Conservation (phyloP, 2,888 invertebrate genomes). For the Isotomurus palustris region DNA sequence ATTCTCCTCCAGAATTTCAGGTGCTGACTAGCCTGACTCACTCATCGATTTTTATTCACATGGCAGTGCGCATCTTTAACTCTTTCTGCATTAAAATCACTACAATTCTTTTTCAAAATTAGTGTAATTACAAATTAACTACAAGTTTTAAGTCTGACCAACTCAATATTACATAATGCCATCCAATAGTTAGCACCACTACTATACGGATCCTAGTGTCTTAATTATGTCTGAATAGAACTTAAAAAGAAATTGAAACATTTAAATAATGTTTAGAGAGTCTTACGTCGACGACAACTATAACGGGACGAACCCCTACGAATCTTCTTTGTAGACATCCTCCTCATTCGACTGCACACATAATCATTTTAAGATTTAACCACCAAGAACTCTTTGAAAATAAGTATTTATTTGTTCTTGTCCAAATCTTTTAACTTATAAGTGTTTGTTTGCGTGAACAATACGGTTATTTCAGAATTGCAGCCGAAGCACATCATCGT, state of each 20-base stretch:
- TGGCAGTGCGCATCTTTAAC: too few species aligned
- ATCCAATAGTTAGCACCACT: background rate
- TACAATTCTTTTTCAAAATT: too few species aligned
- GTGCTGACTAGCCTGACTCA: too few species aligned
- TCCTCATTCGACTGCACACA: background rate
- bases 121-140: too few species aligned
- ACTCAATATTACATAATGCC: background rate
- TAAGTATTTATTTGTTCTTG: background rate
- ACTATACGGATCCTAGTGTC: background rate
- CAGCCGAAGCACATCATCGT: too few species aligned
- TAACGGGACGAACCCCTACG: constrained; percentile 40
- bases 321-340: constrained; percentile 38
- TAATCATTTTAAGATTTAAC: background rate
- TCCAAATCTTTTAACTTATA: background rate
- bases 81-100: too few species aligned
- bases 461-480: too few species aligned
- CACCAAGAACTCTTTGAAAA: background rate
- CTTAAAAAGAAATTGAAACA: too few species aligned
- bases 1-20: too few species aligned
- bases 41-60: too few species aligned
- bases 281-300: constrained; percentile 39
- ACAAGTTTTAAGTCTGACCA: background rate
- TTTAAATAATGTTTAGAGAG: too few species aligned
- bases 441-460: too few species aligned
- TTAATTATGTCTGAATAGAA: background rate